These are phyloP conservation scores for Diorhabda elongata DNA, from an alignment of 1,140 invertebrate species.

Conservation along the genomic window DNA sequence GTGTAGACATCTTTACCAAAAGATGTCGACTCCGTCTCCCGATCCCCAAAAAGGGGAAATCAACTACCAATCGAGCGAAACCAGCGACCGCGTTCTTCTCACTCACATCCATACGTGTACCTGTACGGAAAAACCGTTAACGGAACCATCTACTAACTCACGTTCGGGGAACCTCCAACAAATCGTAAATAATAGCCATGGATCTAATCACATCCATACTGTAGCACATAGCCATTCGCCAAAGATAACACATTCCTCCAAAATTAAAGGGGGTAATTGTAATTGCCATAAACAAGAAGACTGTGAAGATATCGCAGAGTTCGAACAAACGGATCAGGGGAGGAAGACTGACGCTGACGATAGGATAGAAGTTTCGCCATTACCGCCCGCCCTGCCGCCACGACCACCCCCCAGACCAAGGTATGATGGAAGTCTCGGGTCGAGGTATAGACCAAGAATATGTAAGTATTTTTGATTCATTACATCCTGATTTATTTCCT, in stretches of 20 bases:
- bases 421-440: conserved; percentile 39
- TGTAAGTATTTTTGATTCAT: conserved; percentile 16
- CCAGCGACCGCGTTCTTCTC: conserved; percentile 38
- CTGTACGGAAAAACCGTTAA: conserved; percentile 28
- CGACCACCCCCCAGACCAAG: conserved; percentile 45
- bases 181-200: conserved; percentile 28
- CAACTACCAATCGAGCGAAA: conserved; percentile 41
- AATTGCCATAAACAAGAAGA: conserved; percentile 37
- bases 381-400: conserved; percentile 46
- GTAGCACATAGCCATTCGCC: conserved; percentile 38
- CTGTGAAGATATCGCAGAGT: conserved; percentile 25
- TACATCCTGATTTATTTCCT: no score
- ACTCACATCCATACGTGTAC: conserved; percentile 35
- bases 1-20: background rate
- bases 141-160: conserved; percentile 28
- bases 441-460: conserved; percentile 29
- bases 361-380: conserved; percentile 44
- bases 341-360: conserved; percentile 44
- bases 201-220: conserved; percentile 28
- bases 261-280: conserved; percentile 23
- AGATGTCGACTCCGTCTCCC: conserved; percentile 41
- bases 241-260: conserved; percentile 28
- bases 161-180: conserved; percentile 14
- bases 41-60: conserved; percentile 38
- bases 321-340: conserved; percentile 22